phyloP scores from a whole-genome alignment of 2,888 invertebrate genomes.

The Ormyrus nitidulus region DNA sequence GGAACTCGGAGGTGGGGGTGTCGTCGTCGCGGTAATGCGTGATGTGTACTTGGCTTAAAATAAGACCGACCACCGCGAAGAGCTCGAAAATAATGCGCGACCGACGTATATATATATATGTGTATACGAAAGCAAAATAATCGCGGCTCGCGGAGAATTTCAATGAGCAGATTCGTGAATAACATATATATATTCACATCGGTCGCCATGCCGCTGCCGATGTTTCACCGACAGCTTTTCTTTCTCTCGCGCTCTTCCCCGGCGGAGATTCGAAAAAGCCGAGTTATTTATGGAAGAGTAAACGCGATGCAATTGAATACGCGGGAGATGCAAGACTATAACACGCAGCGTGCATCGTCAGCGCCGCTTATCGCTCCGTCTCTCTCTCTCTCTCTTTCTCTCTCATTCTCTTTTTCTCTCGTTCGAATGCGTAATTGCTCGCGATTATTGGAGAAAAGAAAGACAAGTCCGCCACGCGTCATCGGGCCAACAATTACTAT shows the following conservation, averaged over 20 bases:
- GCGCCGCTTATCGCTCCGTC: too few species aligned
- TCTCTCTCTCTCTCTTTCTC: too few species aligned
- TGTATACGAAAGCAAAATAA: not conserved
- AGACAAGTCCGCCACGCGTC: not conserved
- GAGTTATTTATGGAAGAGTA: too few species aligned
- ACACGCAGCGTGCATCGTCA: too few species aligned
- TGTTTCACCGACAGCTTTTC: too few species aligned
- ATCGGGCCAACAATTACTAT: not conserved
- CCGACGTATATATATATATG: not conserved
- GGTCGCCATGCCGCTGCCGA: too few species aligned
- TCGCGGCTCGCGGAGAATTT: not conserved
- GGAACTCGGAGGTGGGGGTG: not conserved
- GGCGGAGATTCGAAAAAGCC: too few species aligned
- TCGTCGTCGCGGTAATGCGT: not conserved
- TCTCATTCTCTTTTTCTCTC: too few species aligned
- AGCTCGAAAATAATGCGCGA: not conserved
- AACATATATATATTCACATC: not conserved
- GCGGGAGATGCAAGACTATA: too few species aligned
- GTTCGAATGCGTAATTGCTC: slow-evolving; percentile 1
- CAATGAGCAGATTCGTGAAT: slow-evolving; percentile 32
- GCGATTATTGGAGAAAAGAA: not conserved
- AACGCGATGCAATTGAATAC: too few species aligned
- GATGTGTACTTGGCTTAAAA: slow-evolving; percentile 24
- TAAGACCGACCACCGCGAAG: slow-evolving; percentile 1
- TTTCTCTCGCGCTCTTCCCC: too few species aligned